phyloP scores from a whole-genome alignment of 2,797 vertebrate genomes.

The Neopelma chrysocephalum region DNA sequence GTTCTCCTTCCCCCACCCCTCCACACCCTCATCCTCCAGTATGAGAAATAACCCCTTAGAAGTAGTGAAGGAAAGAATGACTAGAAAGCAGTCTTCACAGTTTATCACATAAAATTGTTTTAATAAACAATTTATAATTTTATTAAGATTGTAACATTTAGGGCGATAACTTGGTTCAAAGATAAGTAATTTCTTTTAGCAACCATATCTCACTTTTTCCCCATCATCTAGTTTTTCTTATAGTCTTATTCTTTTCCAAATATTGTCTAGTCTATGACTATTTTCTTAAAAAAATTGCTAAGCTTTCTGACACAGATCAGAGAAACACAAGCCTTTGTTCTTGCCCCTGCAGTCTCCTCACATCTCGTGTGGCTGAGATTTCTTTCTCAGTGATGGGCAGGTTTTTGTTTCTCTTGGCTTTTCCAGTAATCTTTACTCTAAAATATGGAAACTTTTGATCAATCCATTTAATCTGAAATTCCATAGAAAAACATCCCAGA shows the following conservation, averaged over 20 bases:
- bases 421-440: not conserved
- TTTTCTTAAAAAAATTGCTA: not conserved
- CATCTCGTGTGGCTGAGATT: not conserved
- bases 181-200: not conserved
- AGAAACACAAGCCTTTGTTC: not conserved
- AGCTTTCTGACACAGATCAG: not conserved
- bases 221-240: not conserved
- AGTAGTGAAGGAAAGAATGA: not conserved
- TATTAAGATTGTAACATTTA: not conserved
- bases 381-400: not conserved
- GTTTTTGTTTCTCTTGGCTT: not conserved
- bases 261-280: not conserved
- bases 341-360: not conserved
- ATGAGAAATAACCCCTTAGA: not conserved
- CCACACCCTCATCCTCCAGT: accelerated
- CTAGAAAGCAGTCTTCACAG: not conserved
- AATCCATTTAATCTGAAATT: not conserved
- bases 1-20: not conserved
- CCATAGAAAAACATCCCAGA: not conserved
- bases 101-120: not conserved
- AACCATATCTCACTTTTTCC: not conserved
- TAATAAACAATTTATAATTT: not conserved
- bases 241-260: not conserved
- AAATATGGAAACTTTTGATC: not conserved
- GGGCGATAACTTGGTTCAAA: not conserved